Evolutionary conservation across 2,888 invertebrate species (phyloP).

Genomic region (Drosophila antonietae): DNA sequence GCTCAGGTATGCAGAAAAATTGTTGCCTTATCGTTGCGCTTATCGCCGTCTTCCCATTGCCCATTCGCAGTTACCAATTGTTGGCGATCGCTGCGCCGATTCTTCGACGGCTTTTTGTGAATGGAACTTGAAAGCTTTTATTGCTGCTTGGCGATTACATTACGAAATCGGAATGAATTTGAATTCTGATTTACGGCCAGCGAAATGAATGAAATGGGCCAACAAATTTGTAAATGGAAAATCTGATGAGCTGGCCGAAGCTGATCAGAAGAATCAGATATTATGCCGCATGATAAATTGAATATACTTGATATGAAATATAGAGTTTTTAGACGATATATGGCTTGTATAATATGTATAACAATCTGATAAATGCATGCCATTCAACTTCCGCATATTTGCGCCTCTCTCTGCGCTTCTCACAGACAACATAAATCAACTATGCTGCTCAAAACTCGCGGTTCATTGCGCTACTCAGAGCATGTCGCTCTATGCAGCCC

Average conservation of each 20-base stretch:
- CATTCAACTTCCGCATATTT: slow-evolving; percentile 1
- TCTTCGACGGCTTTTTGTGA: slow-evolving; percentile 55
- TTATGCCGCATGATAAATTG: background rate
- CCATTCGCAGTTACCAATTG: slow-evolving; percentile 13
- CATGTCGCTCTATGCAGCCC: background rate
- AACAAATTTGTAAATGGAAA: background rate
- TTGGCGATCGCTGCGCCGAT: slow-evolving; percentile 9
- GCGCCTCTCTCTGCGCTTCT: slow-evolving; percentile 7
- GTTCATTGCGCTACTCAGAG: background rate
- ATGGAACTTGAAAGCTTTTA: slow-evolving; percentile 52
- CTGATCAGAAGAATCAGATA: background rate
- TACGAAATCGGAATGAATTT: slow-evolving; percentile 38
- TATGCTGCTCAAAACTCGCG: background rate
- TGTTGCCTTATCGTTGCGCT: slow-evolving; percentile 60
- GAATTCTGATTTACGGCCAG: slow-evolving; percentile 24
- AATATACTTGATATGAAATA: background rate
- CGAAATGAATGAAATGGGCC: slow-evolving; percentile 39
- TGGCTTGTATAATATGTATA: background rate
- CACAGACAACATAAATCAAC: background rate
- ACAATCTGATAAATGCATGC: background rate
- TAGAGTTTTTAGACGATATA: background rate
- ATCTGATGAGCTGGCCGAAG: background rate
- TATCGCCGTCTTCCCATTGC: slow-evolving; percentile 39
- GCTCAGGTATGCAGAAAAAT: slow-evolving; percentile 62
- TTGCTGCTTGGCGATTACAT: slow-evolving; percentile 47